Conservation (phyloP, 2,113 vertebrate genomes). For the Festucalex cinctus region DNA sequence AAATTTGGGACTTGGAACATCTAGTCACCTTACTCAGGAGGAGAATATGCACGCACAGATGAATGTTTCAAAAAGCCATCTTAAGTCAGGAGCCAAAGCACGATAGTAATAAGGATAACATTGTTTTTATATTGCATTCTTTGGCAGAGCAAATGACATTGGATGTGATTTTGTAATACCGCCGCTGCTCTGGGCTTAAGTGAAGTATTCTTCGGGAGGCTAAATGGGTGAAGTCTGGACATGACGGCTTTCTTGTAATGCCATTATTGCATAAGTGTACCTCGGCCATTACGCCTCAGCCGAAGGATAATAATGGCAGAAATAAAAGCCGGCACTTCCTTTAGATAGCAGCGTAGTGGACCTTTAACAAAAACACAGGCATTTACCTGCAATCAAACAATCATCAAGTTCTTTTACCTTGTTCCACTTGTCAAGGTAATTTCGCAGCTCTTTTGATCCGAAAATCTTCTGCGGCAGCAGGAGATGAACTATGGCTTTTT, state of each 20-base stretch:
- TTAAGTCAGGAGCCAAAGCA: slow-evolving; percentile 27
- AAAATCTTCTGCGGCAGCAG: slow-evolving; percentile 35
- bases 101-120: slow-evolving; percentile 40
- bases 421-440: slow-evolving; percentile 44
- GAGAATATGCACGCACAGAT: slow-evolving; percentile 41
- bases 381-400: slow-evolving; percentile 68
- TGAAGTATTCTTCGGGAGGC: slow-evolving; percentile 56
- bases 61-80: slow-evolving; percentile 62
- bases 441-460: slow-evolving; percentile 37
- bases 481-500: slow-evolving; percentile 38
- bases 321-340: slow-evolving; percentile 57
- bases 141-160: slow-evolving; percentile 48
- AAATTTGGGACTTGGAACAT: too few relatives aligned
- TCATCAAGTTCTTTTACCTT: slow-evolving; percentile 45
- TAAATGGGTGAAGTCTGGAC: slow-evolving; percentile 61
- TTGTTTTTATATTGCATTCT: slow-evolving; percentile 66
- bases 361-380: slow-evolving; percentile 43
- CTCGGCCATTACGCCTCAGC: slow-evolving; percentile 52
- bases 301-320: slow-evolving; percentile 54
- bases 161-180: slow-evolving; percentile 50
- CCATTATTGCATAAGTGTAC: slow-evolving; percentile 56
- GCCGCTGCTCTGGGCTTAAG: slow-evolving; percentile 31
- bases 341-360: slow-evolving; percentile 51
- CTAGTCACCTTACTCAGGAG: too few relatives aligned
- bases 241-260: slow-evolving; percentile 51